These are phyloP conservation scores for Bombylius major DNA, from an alignment of 2,888 invertebrate species.

Conservation along the genomic window DNA sequence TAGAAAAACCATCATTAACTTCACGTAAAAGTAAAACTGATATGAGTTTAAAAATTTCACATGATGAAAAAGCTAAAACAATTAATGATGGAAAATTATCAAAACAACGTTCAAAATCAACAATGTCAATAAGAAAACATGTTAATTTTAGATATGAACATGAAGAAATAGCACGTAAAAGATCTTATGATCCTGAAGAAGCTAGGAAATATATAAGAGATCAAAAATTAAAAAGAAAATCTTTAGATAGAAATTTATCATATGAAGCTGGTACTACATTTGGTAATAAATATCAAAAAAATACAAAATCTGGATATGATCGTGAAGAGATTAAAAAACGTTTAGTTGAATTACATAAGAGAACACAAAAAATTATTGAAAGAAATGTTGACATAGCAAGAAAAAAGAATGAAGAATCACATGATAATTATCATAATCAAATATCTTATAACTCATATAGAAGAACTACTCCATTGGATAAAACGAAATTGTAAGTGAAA, in stretches of 20 bases:
- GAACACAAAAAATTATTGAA: constrained; percentile 35
- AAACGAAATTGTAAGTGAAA: no score
- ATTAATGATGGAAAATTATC: no score
- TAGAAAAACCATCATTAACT: no score
- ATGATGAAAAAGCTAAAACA: no score
- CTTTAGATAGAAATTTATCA: constrained; percentile 5
- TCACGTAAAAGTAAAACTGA: no score
- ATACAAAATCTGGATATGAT: constrained; percentile 11
- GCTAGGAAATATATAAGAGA: constrained; percentile 43
- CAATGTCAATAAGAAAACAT: background rate
- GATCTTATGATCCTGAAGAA: constrained; percentile 39
- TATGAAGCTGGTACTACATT: no score
- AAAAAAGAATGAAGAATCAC: constrained; percentile 18
- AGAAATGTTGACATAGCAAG: constrained; percentile 32
- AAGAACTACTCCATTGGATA: no score
- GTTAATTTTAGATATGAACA: no score
- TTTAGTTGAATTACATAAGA: constrained; percentile 36
- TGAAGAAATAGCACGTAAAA: background rate
- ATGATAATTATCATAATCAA: background rate
- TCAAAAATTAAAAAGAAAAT: constrained; percentile 40
- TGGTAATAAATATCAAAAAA: background rate
- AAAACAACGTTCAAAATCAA: no score
- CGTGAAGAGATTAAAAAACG: constrained; percentile 37
- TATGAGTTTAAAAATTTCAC: no score
- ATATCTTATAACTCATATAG: no score